These are phyloP conservation scores for Spodoptera picta DNA, from an alignment of 2,888 invertebrate genomes.

Conservation along the genomic window DNA sequence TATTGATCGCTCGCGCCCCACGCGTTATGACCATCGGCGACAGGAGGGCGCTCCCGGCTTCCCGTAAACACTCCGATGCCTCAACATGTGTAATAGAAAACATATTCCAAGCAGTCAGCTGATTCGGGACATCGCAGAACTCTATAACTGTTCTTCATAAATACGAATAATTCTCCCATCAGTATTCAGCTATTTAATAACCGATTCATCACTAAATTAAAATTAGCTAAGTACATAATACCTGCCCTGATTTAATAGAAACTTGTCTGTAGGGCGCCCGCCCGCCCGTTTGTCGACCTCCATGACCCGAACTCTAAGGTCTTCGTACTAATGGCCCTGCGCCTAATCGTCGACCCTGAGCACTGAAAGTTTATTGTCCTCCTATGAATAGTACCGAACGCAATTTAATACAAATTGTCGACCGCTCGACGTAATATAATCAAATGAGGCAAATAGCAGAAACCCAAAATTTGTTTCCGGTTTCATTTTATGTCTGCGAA, in stretches of 20 bases:
- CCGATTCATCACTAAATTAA: conserved; percentile 15
- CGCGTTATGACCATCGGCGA: conserved; percentile 84
- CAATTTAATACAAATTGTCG: conserved; percentile 63
- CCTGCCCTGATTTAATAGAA: conserved; percentile 46
- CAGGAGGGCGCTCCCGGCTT: conserved; percentile 82
- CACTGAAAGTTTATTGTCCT: conserved; percentile 60
- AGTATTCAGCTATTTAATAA: conserved; percentile 11
- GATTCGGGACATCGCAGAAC: conserved; percentile 26
- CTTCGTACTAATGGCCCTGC: conserved; percentile 59
- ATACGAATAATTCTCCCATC: neutral
- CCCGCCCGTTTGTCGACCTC: conserved; percentile 55
- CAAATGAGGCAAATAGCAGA: conserved; percentile 61
- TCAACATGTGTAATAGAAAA: conserved; percentile 69
- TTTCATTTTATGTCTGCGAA: conserved; percentile 57
- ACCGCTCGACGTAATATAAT: conserved; percentile 62
- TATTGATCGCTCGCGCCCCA: conserved; percentile 86
- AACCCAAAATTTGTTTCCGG: conserved; percentile 57
- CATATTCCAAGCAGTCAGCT: conserved; percentile 46
- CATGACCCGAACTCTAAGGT: conserved; percentile 58
- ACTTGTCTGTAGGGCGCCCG: conserved; percentile 49
- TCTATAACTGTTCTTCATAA: conserved; percentile 13
- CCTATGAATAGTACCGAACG: conserved; percentile 53
- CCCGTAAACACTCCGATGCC: conserved; percentile 74
- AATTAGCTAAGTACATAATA: conserved; percentile 18
- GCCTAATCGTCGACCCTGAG: conserved; percentile 57